phyloP scores from a whole-genome alignment of 1,140 invertebrate genomes.

The Neodiprion virginianus region DNA sequence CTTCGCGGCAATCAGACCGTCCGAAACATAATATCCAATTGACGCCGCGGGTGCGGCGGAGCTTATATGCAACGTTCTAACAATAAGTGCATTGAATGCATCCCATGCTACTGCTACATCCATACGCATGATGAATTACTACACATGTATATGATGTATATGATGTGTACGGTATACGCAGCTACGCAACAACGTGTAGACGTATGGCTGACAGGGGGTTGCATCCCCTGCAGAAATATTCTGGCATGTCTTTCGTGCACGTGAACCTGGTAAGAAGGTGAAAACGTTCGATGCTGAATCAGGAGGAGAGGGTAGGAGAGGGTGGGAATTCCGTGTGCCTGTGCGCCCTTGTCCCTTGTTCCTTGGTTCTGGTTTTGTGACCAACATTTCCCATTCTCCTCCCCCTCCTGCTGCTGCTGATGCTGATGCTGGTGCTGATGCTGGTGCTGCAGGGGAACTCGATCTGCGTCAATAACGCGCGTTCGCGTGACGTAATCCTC shows the following conservation, averaged over 20 bases:
- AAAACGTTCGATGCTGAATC: no score
- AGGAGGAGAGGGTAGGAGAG: background rate
- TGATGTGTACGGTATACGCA: no score
- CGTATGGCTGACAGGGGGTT: no score
- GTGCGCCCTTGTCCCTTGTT: no score
- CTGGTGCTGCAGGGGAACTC: background rate
- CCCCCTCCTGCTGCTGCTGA: no score
- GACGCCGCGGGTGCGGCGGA: conserved; percentile 2
- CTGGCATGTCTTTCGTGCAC: no score
- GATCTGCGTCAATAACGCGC: conserved; percentile 52
- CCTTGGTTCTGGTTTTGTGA: background rate
- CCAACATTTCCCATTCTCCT: background rate
- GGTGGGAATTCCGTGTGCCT: background rate
- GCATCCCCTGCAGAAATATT: no score
- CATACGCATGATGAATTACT: no score
- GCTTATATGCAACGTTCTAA: background rate
- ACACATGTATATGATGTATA: no score
- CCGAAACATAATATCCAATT: background rate
- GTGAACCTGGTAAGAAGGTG: no score
- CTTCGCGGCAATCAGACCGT: background rate
- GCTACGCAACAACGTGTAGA: no score
- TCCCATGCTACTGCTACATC: background rate
- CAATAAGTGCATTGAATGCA: background rate
- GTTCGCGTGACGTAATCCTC: conserved; percentile 52
- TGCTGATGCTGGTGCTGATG: no score